A percentile compares a stretch with the other conserved stretches of the same genome.
phyloP scores from a whole-genome alignment of 2,888 invertebrate species.

The Leucoma salicis region DNA sequence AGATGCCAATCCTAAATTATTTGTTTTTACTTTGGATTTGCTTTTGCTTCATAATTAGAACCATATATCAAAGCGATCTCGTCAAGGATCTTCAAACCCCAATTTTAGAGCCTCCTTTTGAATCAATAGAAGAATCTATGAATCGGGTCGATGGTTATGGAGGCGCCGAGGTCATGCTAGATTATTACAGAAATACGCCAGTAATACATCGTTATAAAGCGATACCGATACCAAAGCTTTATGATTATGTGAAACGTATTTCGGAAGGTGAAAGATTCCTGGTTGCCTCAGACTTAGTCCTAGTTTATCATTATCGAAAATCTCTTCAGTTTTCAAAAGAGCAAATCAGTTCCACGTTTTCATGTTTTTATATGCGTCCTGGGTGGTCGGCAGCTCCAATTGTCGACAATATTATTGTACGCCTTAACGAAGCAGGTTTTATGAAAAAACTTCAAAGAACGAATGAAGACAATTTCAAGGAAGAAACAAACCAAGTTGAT shows the following conservation, averaged over 20 bases:
- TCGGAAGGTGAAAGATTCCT: slow-evolving; percentile 47
- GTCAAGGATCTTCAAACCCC: slow-evolving; percentile 45
- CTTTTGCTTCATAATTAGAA: slow-evolving; percentile 55
- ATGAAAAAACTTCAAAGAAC: background rate
- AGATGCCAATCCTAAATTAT: slow-evolving; percentile 41
- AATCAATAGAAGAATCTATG: slow-evolving; percentile 42
- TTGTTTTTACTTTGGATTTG: slow-evolving; percentile 57
- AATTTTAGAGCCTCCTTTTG: slow-evolving; percentile 45
- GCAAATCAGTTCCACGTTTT: slow-evolving; percentile 32
- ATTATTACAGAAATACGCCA: slow-evolving; percentile 39
- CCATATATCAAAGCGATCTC: slow-evolving; percentile 55
- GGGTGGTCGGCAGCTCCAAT: slow-evolving; percentile 51
- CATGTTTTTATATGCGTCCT: slow-evolving; percentile 48
- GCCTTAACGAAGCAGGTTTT: slow-evolving; percentile 43
- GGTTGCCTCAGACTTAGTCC: slow-evolving; percentile 32
- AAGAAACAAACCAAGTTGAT: slow-evolving; percentile 6
- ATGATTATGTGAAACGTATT: slow-evolving; percentile 32
- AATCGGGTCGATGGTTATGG: slow-evolving; percentile 42
- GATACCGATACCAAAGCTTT: slow-evolving; percentile 28
- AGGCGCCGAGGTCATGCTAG: slow-evolving; percentile 35
- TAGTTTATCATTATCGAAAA: slow-evolving; percentile 23
- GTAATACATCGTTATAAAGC: slow-evolving; percentile 32
- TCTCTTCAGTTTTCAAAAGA: slow-evolving; percentile 44
- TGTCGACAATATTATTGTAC: slow-evolving; percentile 31
- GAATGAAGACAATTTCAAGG: background rate